Evolutionary conservation across 2,888 invertebrate genomes (phyloP).

Genomic region (Maniola hyperantus): DNA sequence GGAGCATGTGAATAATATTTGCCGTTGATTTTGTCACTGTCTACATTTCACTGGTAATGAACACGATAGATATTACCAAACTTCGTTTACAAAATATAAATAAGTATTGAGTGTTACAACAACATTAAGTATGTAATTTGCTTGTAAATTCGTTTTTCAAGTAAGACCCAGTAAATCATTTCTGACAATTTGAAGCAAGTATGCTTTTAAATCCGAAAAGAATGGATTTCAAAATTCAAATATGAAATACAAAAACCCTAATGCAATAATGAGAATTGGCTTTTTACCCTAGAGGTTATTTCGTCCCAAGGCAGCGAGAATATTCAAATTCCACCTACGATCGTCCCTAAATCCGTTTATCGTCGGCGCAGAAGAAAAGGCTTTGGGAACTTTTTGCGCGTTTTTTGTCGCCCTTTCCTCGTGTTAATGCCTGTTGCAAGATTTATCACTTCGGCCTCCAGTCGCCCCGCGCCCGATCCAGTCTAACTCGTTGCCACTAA

Average conservation of each 20-base stretch:
- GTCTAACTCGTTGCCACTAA: constrained; percentile 50
- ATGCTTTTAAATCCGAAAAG: constrained; percentile 2
- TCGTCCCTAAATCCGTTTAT: constrained; percentile 42
- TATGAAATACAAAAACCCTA: constrained; percentile 20
- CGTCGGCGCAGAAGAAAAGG: constrained; percentile 41
- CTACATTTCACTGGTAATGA: constrained; percentile 3
- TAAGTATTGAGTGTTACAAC: not conserved
- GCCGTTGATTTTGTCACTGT: constrained; percentile 8
- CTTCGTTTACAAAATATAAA: not conserved
- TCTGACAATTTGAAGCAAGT: not conserved
- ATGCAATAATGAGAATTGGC: constrained; percentile 24
- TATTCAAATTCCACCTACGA: constrained; percentile 39
- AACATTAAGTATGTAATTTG: not conserved
- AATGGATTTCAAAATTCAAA: constrained; percentile 10
- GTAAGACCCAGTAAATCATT: not conserved
- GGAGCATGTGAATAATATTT: constrained; percentile 8
- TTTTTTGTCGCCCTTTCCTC: constrained; percentile 47
- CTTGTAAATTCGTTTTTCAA: not conserved
- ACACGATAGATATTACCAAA: not conserved
- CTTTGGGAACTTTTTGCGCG: constrained; percentile 41
- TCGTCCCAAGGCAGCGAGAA: constrained; percentile 29
- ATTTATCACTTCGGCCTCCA: constrained; percentile 48
- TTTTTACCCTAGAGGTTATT: constrained; percentile 31
- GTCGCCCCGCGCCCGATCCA: constrained; percentile 42
- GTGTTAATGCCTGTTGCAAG: constrained; percentile 45